Base-by-base conservation (phyloP, 2,888 invertebrate genomes). In the Watsonalla cultraria region DNA sequence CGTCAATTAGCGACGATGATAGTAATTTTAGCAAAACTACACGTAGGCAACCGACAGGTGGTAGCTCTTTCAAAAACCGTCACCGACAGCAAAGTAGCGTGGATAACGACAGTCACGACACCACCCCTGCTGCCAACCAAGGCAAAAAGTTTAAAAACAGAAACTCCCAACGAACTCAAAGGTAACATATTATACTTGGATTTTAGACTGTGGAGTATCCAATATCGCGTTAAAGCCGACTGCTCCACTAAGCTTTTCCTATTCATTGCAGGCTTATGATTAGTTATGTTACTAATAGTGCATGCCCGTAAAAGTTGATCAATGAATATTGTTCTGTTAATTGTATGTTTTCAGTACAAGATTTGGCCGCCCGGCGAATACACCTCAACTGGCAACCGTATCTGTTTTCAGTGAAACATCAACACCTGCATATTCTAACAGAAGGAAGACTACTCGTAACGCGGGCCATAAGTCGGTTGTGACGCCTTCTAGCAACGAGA, bases 321-420 rank as follows among this genome's bases (percentile, higher is more conserved):
- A 11, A 42, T 11, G 7, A 37, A 7, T 11, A 11, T 42, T 8
- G 5, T 42, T 42, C 11, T 11, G 11, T 42, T 42, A 2, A 8
- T 42, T 78, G 76, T 78, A 77, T 78, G 73, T 82, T 90, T 90
- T 82, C 88, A 90, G 90, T 83, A 83, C 83, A 70, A 84, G 85
- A 70, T 86, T 79, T 79, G 84, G 86, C 70, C 83, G 86, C 62
- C 81, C 85, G 59, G 86, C 87, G 80, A 91, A 91, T 67, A 83
- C 90, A 61, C 86, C 86, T 86, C 92, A 93, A 89, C 87, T 93
- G 82, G 92, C 93, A 78, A 92, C 93, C 82, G 91, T 93, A 75
- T 93, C 93, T 91, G 93, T 86, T 89, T 93, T 92, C 92, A 94
- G 93, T 88, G 93, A 92, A 80, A 82, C 92, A 64, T 69, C 86